Conservation (phyloP, 2,888 invertebrate genomes). For the Caenorhabditis japonica region DNA sequence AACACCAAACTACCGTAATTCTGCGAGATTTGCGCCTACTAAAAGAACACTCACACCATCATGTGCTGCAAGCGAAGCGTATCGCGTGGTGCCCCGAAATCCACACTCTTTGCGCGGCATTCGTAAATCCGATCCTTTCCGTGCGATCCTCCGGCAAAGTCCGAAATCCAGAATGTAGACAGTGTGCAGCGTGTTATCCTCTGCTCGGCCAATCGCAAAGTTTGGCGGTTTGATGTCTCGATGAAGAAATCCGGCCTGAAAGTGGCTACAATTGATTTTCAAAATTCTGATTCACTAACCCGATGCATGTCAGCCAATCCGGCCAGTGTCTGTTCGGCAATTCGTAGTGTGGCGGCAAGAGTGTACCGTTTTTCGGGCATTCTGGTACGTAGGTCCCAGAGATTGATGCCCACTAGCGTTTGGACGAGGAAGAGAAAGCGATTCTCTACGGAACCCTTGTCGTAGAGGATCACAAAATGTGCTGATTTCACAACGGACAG, state of each 20-base stretch:
- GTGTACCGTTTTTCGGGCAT: slow-evolving; percentile 44
- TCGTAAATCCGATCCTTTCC: slow-evolving; percentile 49
- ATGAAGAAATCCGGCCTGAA: slow-evolving; percentile 47
- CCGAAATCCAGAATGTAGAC: slow-evolving; percentile 58
- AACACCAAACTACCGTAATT: too few relatives aligned
- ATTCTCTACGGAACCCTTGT: slow-evolving; percentile 52
- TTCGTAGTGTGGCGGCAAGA: slow-evolving; percentile 39
- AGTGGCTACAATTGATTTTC: too few relatives aligned
- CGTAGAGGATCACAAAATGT: slow-evolving; percentile 64
- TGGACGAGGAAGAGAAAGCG: slow-evolving; percentile 67
- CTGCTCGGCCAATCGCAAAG: slow-evolving; percentile 56
- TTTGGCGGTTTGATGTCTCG: slow-evolving; percentile 63
- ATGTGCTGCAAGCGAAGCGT: slow-evolving; percentile 50
- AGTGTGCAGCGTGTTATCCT: slow-evolving; percentile 42
- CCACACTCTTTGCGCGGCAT: slow-evolving; percentile 43
- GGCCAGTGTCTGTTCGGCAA: slow-evolving; percentile 58
- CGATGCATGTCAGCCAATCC: slow-evolving; percentile 60
- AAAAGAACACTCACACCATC: slow-evolving; percentile 36
- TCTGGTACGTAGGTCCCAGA: slow-evolving; percentile 67
- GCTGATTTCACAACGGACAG: slow-evolving; percentile 56
- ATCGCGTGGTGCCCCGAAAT: slow-evolving; percentile 59
- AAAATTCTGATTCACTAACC: too few relatives aligned
- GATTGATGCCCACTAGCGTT: slow-evolving; percentile 65
- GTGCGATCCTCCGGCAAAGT: slow-evolving; percentile 42
- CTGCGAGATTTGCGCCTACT: too few relatives aligned